These are phyloP conservation scores for Liparis tanakae DNA, from an alignment of 2,797 vertebrate species.

Conservation along the genomic window DNA sequence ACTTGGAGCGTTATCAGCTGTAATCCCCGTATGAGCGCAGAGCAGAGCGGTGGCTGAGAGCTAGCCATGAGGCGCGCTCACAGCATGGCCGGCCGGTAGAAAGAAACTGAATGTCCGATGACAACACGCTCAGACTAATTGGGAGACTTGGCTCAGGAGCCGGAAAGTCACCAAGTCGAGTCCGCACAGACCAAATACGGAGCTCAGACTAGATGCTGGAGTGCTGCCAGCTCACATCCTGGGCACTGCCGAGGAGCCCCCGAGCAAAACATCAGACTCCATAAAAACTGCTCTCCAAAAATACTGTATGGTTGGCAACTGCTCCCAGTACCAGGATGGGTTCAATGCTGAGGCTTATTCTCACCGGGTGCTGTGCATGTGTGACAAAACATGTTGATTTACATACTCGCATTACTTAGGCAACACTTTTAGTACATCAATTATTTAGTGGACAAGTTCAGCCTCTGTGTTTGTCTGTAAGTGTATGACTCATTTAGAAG, in stretches of 20 bases:
- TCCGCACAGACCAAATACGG: too few relatives aligned
- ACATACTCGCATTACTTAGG: not conserved
- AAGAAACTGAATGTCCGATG: not conserved
- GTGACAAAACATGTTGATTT: not conserved
- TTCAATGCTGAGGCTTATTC: not conserved
- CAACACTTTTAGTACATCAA: not conserved
- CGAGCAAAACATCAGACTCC: too few relatives aligned
- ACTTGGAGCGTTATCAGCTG: not conserved
- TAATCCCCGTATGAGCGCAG: too few relatives aligned
- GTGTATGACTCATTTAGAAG: conserved; percentile 5
- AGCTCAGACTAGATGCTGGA: not conserved
- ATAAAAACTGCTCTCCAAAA: too few relatives aligned
- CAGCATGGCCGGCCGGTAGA: not conserved
- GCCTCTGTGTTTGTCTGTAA: not conserved
- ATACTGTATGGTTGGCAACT: too few relatives aligned
- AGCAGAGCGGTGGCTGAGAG: not conserved
- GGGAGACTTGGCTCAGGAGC: not conserved
- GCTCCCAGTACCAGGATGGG: too few relatives aligned
- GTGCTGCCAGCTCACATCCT: not conserved
- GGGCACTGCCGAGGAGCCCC: not conserved
- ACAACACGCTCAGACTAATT: not conserved
- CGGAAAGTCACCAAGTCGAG: not conserved
- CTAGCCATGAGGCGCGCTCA: not conserved
- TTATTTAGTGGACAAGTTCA: not conserved
- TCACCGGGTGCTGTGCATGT: not conserved